Evolutionary conservation across 2,888 invertebrate genomes (phyloP).

Genomic region (Nymphalis polychloros): DNA sequence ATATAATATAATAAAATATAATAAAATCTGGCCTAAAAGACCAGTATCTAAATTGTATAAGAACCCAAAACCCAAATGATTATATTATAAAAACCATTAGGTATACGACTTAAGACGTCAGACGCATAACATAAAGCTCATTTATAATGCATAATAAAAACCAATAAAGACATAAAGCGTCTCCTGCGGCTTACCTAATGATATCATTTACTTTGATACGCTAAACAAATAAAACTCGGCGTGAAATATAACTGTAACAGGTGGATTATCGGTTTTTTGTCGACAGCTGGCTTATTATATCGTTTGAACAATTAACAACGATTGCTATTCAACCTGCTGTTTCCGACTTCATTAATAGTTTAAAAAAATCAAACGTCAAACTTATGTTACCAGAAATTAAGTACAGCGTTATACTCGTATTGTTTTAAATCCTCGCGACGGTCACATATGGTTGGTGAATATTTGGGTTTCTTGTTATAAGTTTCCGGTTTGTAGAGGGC

Average conservation of each 20-base stretch:
- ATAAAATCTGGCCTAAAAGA: too few species aligned
- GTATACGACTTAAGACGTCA: conserved; percentile 13
- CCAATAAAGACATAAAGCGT: conserved; percentile 70
- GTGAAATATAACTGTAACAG: conserved; percentile 57
- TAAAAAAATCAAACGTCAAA: conserved; percentile 28
- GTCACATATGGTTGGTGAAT: too few species aligned
- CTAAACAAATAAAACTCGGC: conserved; percentile 71
- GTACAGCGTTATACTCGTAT: neutral
- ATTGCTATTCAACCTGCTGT: conserved; percentile 74
- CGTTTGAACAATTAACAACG: conserved; percentile 64
- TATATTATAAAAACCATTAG: neutral
- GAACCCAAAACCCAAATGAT: too few species aligned
- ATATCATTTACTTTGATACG: conserved; percentile 59
- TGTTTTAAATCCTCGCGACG: neutral
- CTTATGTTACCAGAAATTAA: conserved; percentile 19
- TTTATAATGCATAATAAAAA: conserved; percentile 59
- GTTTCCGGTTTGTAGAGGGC: too few species aligned
- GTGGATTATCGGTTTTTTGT: conserved; percentile 59
- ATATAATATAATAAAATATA: too few species aligned
- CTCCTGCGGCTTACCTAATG: conserved; percentile 79
- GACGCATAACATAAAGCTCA: conserved; percentile 20
- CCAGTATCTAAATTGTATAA: too few species aligned
- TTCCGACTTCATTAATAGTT: conserved; percentile 38
- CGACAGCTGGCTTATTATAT: conserved; percentile 59
- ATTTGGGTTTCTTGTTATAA: too few species aligned